phyloP scores from a whole-genome alignment of 2,888 invertebrate genomes.

The Cheilosia impressa region DNA sequence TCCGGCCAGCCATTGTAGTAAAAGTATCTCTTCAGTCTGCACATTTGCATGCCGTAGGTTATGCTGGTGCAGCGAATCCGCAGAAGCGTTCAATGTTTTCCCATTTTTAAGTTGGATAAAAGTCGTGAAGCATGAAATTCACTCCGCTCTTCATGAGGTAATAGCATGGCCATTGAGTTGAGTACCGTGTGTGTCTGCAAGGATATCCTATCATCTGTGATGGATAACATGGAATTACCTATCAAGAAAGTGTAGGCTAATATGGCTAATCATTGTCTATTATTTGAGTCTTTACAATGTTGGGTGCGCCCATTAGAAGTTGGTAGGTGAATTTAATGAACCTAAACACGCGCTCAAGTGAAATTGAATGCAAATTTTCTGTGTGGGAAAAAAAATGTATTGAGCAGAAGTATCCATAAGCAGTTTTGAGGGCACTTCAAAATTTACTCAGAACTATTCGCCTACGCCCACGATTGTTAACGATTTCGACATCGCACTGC shows the following conservation, averaged over 20 bases:
- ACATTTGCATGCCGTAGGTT: slow-evolving; percentile 46
- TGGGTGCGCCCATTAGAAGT: slow-evolving; percentile 5
- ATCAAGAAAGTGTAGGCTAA: background rate
- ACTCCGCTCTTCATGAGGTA: slow-evolving; percentile 27
- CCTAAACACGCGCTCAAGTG: slow-evolving; percentile 10
- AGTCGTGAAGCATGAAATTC: slow-evolving; percentile 45
- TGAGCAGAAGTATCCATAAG: too few species aligned
- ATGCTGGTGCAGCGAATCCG: background rate
- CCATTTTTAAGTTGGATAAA: slow-evolving; percentile 22
- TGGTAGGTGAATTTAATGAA: background rate
- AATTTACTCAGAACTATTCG: too few species aligned
- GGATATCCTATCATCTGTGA: slow-evolving; percentile 10
- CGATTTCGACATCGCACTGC: too few species aligned
- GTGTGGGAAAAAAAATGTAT: background rate
- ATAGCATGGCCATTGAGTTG: background rate
- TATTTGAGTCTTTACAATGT: slow-evolving; percentile 9
- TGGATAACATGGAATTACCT: slow-evolving; percentile 38
- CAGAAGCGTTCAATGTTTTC: slow-evolving; percentile 42
- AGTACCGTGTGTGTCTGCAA: background rate
- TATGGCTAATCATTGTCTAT: slow-evolving; percentile 34
- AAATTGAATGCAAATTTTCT: slow-evolving; percentile 10
- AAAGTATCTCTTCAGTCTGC: background rate
- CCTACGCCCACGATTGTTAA: too few species aligned
- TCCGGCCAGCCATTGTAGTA: slow-evolving; percentile 12
- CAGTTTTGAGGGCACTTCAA: too few species aligned